Conservation (phyloP, 1,140 invertebrate species). For the Artemia franciscana region DNA sequence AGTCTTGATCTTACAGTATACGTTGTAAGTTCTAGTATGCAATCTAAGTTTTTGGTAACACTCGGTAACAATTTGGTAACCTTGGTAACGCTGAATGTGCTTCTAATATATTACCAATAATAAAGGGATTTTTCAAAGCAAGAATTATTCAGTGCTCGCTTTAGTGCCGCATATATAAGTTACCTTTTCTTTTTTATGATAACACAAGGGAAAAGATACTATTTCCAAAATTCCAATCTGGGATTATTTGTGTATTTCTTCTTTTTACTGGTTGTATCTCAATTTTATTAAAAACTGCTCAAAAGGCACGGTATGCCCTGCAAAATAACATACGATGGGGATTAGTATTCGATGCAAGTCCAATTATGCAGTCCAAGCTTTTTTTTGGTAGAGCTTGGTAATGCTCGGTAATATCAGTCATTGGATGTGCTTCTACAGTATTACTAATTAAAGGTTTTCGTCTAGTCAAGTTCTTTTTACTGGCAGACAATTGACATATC, state of each 20-base stretch:
- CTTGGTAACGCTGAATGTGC: constrained; percentile 54
- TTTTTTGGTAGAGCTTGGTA: too few species aligned
- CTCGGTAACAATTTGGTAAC: constrained; percentile 30
- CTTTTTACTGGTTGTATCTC: not conserved
- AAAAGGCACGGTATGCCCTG: too few species aligned
- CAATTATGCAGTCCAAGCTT: too few species aligned
- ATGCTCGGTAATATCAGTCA: too few species aligned
- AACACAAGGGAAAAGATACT: constrained; percentile 39
- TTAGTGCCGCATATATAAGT: constrained; percentile 48
- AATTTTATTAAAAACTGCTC: not conserved
- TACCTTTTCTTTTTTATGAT: constrained; percentile 52
- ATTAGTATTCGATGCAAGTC: too few species aligned
- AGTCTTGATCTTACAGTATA: too few species aligned
- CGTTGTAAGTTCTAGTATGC: too few species aligned
- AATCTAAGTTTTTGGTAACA: constrained; percentile 40
- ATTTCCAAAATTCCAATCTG: constrained; percentile 46
- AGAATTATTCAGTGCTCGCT: constrained; percentile 53
- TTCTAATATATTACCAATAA: constrained; percentile 46
- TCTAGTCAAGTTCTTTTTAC: too few species aligned
- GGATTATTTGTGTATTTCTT: constrained; percentile 35
- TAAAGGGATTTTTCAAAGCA: constrained; percentile 33
- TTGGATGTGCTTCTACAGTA: too few species aligned
- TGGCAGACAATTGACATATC: too few species aligned
- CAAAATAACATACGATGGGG: too few species aligned
- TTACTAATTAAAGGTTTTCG: too few species aligned